Evolutionary conservation across 1,140 invertebrate genomes (phyloP).

Genomic region (Xylocopa sonorina): DNA sequence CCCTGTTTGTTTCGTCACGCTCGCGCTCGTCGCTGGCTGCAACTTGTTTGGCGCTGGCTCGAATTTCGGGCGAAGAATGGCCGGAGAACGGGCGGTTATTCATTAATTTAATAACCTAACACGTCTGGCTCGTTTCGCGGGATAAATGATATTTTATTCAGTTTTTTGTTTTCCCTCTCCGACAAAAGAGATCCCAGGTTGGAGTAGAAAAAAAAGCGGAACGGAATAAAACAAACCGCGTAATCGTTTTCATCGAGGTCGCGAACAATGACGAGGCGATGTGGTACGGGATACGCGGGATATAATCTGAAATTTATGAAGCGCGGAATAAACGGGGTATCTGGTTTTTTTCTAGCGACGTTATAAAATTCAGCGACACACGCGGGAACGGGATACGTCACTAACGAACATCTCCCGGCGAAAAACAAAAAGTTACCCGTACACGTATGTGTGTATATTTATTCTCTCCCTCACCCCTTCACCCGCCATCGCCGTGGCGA

Average conservation of each 20-base stretch:
- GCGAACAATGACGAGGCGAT: slow-evolving; percentile 18
- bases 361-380: slow-evolving; percentile 37
- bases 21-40: no score
- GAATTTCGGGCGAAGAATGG: no score
- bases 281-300: neutral
- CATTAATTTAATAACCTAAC: slow-evolving; percentile 63
- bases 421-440: neutral
- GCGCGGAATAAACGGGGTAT: slow-evolving; percentile 20
- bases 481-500: no score
- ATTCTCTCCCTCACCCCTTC: no score
- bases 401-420: neutral
- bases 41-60: no score
- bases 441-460: no score
- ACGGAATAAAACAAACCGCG: slow-evolving; percentile 25
- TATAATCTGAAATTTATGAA: slow-evolving; percentile 40
- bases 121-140: neutral
- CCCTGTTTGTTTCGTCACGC: no score
- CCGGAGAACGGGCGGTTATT: slow-evolving; percentile 41
- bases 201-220: neutral
- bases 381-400: slow-evolving; percentile 1
- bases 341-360: slow-evolving; percentile 6
- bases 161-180: neutral
- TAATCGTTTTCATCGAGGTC: slow-evolving; percentile 32
- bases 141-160: slow-evolving; percentile 8
- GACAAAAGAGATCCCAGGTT: no score